Evolutionary conservation across 2,888 invertebrate species (phyloP).

Genomic region (Oscheius onirici): DNA sequence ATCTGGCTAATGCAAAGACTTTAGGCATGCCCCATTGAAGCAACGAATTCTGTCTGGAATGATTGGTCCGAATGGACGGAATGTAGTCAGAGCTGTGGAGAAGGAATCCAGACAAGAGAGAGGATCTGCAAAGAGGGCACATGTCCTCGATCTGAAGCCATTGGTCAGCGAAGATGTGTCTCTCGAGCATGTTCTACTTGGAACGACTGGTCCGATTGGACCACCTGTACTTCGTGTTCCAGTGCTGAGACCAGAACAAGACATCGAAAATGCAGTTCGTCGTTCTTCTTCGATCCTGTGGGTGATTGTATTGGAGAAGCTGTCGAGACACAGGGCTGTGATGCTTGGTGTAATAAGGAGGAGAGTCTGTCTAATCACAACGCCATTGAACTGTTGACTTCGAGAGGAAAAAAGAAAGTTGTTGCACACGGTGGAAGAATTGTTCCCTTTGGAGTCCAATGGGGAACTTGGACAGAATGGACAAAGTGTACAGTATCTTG

Average conservation of each 20-base stretch:
- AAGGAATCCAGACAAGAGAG: conserved; percentile 53
- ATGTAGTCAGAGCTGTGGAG: conserved; percentile 65
- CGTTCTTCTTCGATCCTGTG: conserved; percentile 8
- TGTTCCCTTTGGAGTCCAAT: conserved; percentile 18
- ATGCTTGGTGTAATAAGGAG: conserved; percentile 19
- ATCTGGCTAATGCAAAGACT: not conserved
- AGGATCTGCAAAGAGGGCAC: conserved; percentile 37
- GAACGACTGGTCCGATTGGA: conserved; percentile 79
- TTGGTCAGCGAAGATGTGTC: conserved; percentile 43
- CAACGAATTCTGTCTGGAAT: conserved; percentile 41
- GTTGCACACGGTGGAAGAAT: conserved; percentile 33
- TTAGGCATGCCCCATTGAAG: conserved; percentile 41
- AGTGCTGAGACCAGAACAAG: conserved; percentile 44
- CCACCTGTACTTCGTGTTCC: conserved; percentile 68
- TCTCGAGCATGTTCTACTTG: conserved; percentile 46
- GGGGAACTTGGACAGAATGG: conserved; percentile 75
- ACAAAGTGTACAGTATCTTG: conserved; percentile 72
- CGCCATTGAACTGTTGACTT: conserved; percentile 24
- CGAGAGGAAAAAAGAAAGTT: conserved; percentile 21
- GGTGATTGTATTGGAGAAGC: conserved; percentile 22
- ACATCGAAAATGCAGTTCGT: conserved; percentile 26
- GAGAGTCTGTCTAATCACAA: conserved; percentile 3
- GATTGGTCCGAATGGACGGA: conserved; percentile 58
- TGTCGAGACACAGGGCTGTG: conserved; percentile 14
- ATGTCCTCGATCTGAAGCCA: conserved; percentile 32